These are phyloP conservation scores for Drosophila kambysellisi DNA, from an alignment of 2,888 invertebrate genomes.

Conservation along the genomic window DNA sequence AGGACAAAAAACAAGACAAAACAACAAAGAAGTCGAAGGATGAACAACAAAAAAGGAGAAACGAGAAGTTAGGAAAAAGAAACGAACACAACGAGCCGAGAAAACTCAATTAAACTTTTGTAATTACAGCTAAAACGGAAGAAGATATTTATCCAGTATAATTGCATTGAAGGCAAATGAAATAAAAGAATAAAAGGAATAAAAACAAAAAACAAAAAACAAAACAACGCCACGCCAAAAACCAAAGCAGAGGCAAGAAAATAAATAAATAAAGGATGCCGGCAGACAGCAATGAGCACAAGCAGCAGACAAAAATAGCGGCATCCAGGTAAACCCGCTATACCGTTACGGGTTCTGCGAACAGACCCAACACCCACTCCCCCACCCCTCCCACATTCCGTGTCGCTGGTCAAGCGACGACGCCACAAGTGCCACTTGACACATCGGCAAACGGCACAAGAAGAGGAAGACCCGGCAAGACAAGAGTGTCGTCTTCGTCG, in stretches of 20 bases:
- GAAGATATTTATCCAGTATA: constrained; percentile 85
- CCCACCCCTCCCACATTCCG: background rate
- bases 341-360: background rate
- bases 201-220: constrained; percentile 11
- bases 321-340: constrained; percentile 28
- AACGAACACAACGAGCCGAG: constrained; percentile 77
- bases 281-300: constrained; percentile 36
- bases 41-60: constrained; percentile 10
- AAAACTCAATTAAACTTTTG: constrained; percentile 85
- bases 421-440: constrained; percentile 66
- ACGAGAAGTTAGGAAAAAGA: constrained; percentile 38
- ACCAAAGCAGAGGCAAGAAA: constrained; percentile 62
- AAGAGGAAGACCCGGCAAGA: background rate
- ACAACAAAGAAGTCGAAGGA: constrained; percentile 14
- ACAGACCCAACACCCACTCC: background rate
- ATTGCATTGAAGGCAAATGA: constrained; percentile 84
- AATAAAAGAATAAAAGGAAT: constrained; percentile 57
- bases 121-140: constrained; percentile 85
- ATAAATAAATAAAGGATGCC: constrained; percentile 73
- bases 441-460: constrained; percentile 24
- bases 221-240: constrained; percentile 27
- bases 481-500: background rate
- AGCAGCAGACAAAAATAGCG: constrained; percentile 39
- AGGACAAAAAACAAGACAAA: constrained; percentile 34
- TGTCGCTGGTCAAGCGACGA: constrained; percentile 23